Conservation (phyloP, 1,140 invertebrate species). For the Magallana ariakensis region DNA sequence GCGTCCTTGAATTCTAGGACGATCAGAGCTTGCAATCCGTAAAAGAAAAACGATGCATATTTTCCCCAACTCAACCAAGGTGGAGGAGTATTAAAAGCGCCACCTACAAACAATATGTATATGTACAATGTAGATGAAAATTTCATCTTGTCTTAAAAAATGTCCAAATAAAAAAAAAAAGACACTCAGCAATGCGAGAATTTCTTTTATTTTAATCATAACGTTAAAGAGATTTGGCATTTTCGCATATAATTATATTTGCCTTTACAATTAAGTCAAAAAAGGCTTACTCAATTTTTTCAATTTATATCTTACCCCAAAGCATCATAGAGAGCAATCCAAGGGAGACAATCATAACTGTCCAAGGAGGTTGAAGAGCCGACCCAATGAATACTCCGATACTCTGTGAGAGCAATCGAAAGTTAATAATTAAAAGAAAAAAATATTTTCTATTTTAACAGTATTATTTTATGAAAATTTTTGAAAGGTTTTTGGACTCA, state of each 20-base stretch:
- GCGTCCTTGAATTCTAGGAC: constrained; percentile 60
- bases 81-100: constrained; percentile 65
- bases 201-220: no score
- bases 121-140: background rate
- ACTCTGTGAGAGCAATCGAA: constrained; percentile 49
- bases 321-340: constrained; percentile 67
- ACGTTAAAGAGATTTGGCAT: no score
- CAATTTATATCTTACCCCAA: constrained; percentile 58
- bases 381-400: constrained; percentile 63
- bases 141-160: no score
- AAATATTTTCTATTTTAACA: background rate
- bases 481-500: background rate
- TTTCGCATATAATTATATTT: no score
- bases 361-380: constrained; percentile 62
- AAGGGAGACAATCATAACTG: constrained; percentile 59
- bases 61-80: constrained; percentile 65
- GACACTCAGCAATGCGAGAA: no score
- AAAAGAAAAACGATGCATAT: constrained; percentile 64
- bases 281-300: no score
- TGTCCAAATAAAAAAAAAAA: no score
- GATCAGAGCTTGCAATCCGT: constrained; percentile 63
- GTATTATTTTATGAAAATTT: background rate
- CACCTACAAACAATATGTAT: constrained; percentile 56
- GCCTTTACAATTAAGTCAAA: no score
- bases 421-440: background rate